Base-by-base conservation (phyloP, 2,113 vertebrate species). In the Phylloscopus trochiloides region DNA sequence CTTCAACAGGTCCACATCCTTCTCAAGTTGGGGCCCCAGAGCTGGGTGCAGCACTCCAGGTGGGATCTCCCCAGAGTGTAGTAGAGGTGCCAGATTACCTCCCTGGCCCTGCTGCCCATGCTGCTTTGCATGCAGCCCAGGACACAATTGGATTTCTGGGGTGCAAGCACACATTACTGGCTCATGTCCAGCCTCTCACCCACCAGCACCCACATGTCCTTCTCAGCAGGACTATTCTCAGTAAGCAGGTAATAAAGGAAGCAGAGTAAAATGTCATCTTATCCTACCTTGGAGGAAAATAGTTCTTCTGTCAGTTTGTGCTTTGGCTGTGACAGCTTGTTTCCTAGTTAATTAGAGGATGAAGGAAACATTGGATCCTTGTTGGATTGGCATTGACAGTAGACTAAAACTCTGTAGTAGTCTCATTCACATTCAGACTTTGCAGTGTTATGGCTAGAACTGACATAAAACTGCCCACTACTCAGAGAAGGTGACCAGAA, bases 51-150 rank as follows among this genome's bases (percentile, higher is more conserved):
- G 17, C 31, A 7, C 11, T 52, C 5, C 38, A 21, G 29, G 7
- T 52, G 52, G 24, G 24, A 14, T 47, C 29, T 75, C 25, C 47
- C 14, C 14, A 47, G 61, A 67, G 31, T 11, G 7, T 28, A 17
- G 31, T 2, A n/a, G 29, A 68, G 54, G 29, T 9, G n/a, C 47
- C 82, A 47, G 47, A 75, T 68, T 25, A 11, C 13, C 5, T 42
- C n/a, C 24, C 11, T 51, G 1, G 2, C 54, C 11, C 38, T 52
- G 28, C 47, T 61, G 24, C 1, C 29, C 14, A 17, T 0, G 0
- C 13, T 74, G 43, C 20, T 75, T 54, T 74, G 71, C 24, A 18
- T 31, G 1, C n/a, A 12, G 11, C 38, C 38, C 47, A 29, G 45
- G 20, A 26, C n/a, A 47, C 0, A 0, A 4, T 0, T 68, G 47